phyloP scores from a whole-genome alignment of 2,797 vertebrate genomes.

The Vireo griseus region DNA sequence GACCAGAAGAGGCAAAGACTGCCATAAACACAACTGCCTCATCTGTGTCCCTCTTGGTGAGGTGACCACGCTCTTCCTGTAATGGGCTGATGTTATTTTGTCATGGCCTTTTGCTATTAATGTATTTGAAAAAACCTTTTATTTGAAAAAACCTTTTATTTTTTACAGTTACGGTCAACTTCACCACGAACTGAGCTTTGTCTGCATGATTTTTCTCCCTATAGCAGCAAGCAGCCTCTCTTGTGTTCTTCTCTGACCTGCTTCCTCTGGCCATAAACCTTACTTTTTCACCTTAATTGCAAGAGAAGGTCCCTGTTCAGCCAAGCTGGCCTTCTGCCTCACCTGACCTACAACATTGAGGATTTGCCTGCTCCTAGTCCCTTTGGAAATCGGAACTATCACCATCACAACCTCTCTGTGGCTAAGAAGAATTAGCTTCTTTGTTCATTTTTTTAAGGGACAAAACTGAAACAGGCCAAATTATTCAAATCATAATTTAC shows the following conservation, averaged over 20 bases:
- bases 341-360: fast-evolving
- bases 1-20: background rate
- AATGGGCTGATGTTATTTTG: background rate
- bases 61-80: background rate
- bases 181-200: background rate
- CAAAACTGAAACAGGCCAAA: background rate
- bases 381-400: background rate
- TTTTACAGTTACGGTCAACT: background rate
- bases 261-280: background rate
- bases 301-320: background rate
- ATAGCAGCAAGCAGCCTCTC: background rate
- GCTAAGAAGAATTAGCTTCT: background rate
- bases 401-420: background rate
- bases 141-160: background rate
- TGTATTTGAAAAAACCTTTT: background rate
- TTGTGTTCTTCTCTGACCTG: background rate
- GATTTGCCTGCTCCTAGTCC: background rate
- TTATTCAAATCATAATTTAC: background rate
- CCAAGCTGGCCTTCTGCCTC: background rate
- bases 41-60: background rate
- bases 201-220: background rate
- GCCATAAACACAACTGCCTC: background rate
- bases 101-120: background rate
- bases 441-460: background rate
- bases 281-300: background rate